These are phyloP conservation scores for Margarornis squamiger DNA, from an alignment of 2,797 vertebrate genomes.

Conservation along the genomic window DNA sequence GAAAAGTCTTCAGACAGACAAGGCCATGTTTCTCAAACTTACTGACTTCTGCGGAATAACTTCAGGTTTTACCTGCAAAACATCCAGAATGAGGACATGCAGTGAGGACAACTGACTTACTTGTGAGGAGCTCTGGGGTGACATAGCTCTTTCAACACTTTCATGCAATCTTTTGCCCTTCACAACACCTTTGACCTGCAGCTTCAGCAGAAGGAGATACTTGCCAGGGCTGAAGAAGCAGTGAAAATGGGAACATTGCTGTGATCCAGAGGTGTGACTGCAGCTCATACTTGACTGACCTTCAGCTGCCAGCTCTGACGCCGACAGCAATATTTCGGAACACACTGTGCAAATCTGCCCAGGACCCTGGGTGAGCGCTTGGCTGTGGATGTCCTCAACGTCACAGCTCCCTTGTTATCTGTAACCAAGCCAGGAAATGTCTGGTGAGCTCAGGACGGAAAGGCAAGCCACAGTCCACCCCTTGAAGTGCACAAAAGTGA, in stretches of 20 bases:
- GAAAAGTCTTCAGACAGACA: background rate
- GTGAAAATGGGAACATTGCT: background rate
- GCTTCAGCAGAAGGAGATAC: background rate
- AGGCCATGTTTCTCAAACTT: background rate
- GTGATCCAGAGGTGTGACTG: background rate
- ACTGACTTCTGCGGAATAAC: background rate
- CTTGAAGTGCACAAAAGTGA: background rate
- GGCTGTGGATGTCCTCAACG: background rate
- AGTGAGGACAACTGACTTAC: rapidly evolving
- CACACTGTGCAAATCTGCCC: background rate
- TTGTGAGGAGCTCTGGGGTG: background rate
- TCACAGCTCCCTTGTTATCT: background rate
- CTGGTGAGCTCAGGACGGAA: background rate
- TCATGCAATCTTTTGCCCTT: background rate
- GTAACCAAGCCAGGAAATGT: background rate
- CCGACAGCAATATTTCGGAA: background rate
- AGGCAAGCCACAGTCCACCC: background rate
- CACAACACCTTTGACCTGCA: background rate
- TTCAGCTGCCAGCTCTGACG: background rate
- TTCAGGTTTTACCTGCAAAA: background rate
- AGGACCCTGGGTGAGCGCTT: background rate
- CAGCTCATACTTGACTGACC: constrained; percentile 13
- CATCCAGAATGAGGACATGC: background rate
- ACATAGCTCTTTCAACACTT: rapidly evolving
- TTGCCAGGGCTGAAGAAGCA: background rate